Base-by-base conservation (phyloP, 2,113 vertebrate genomes). In the Crotalus tigris region DNA sequence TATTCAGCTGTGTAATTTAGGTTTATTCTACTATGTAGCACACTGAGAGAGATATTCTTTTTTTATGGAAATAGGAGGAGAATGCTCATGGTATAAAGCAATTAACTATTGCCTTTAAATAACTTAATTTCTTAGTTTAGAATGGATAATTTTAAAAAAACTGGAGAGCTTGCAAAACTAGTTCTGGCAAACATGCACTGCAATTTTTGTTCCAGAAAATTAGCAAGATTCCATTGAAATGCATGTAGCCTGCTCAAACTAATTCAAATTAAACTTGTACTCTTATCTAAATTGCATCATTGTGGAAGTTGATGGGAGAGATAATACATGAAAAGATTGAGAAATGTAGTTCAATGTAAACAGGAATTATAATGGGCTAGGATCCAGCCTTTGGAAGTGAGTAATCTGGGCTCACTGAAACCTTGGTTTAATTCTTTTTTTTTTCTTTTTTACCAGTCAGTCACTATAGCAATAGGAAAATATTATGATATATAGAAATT, bases 401-500 rank as follows among this genome's bases (percentile, higher is more conserved):
- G 88, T 89, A 91, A 24, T 91, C 53, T 85, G 55, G 26, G 61
- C 87, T 97, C 93, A 87, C 90, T 89, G 94, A 95, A 97, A 96
- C 92, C 87, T 85, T 93, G 93, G 95, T 95, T 92, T 96, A 96
- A 91, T 29, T 96, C 2, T 93, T 51, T 94, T 95, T 96, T 93
- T 51, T 94, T 95, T 96, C 92, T 96, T 96, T 95, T 96, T 94
- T 96, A 89, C 90, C 95, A 95, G 92, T 92, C 93, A 46, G 95
- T 98, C 96, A 26, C 97, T 97, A 98, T 98, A 97, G 97, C 69
- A 94, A 98, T 97, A 94, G 96, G 90, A 97, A 98, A 98, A 98
- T 98, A 98, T 98, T 98, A 95, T 97, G 97, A 92, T 51, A 93
- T 93, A 90, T 92, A 96, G 97, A 96, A 97, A 98, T 97, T 96